Base-by-base conservation (phyloP, 2,113 vertebrate species). In the Peromyscus californicus region DNA sequence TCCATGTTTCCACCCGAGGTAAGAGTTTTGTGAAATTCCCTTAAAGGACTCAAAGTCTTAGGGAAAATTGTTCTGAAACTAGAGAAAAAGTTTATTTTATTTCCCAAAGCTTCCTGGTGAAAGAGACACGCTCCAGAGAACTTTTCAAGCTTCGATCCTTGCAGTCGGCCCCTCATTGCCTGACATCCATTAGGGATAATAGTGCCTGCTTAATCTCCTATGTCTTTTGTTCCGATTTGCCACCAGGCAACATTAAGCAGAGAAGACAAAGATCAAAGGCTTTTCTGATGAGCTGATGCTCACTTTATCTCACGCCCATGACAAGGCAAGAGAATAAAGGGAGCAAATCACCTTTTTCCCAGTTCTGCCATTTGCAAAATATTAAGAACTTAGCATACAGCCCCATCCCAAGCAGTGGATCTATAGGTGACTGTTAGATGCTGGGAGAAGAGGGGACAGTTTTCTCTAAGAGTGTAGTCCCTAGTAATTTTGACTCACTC, bases 251-350 rank as follows among this genome's bases (percentile, higher is more conserved):
- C 36, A 65, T 70, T 94, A 94, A 93, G 86, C 51, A 83, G 75
- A 83, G 48, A 96, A 92, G 57, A 80, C 33, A 97, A 90, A 94
- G 45, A 88, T 94, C 33, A 89, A 84, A 95, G 67, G 69, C 17
- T 86, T 61, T 90, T 96, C 90, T 78, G 67, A 96, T 89, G 36
- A 36, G 16, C 39, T 83, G 36, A 75, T 61, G 24, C 12, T 54
- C 36, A 96, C 95, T 96, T 97, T 90, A 69, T 84, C 75, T 80
- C 82, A 85, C 83, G 76, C 72, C 92, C 91, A 97, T 93, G 42
- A 65, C 31, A 79, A 93, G 89, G n/a, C 21, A 13, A 24, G 24
- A 91, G 95, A 93, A 79, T 39, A 70, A 61, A 91, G 17, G 96
- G 54, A 67, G 29, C 22, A 91, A 89, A 70, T 22, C 17, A 2